Percentiles rank a stretch among this genome's conserved stretches.
phyloP scores from a whole-genome alignment of 2,113 vertebrate genomes.

The Saimiri boliviensis region DNA sequence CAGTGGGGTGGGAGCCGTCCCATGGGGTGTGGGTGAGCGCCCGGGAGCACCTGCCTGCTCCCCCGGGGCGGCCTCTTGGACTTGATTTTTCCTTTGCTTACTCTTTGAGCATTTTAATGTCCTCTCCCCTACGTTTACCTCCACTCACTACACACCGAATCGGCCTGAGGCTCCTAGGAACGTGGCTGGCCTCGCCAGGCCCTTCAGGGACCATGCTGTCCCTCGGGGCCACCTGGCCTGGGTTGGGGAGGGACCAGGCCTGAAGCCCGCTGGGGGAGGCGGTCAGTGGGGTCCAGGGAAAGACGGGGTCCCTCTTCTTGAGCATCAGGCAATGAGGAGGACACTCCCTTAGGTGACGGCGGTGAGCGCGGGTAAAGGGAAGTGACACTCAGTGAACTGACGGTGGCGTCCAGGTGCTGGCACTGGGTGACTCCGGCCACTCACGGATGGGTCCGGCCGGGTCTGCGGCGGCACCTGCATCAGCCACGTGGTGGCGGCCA shows the following conservation, averaged over 20 bases:
- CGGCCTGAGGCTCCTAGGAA: neutral
- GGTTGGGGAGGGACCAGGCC: too few relatives aligned
- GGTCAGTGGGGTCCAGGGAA: too few relatives aligned
- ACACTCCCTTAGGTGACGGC: neutral
- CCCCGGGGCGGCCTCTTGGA: rapidly evolving
- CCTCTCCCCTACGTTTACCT: neutral
- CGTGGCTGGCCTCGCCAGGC: neutral
- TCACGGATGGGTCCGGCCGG: neutral
- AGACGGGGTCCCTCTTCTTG: neutral
- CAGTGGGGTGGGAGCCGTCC: rapidly evolving
- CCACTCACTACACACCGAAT: rapidly evolving
- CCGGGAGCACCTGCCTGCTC: neutral
- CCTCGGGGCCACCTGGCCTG: neutral
- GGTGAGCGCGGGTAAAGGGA: neutral
- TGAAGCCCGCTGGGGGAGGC: neutral
- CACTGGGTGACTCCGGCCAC: neutral
- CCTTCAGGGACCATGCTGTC: too few relatives aligned
- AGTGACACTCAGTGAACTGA: neutral
- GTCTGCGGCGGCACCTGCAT: neutral
- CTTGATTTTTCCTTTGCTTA: neutral
- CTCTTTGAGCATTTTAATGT: neutral
- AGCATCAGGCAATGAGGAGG: neutral
- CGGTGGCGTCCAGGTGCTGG: neutral
- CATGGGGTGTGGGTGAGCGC: neutral
- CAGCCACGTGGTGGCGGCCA: constrained; percentile 37